Base-by-base conservation (phyloP, 2,113 vertebrate species). In the Herpetotheres cachinnans region DNA sequence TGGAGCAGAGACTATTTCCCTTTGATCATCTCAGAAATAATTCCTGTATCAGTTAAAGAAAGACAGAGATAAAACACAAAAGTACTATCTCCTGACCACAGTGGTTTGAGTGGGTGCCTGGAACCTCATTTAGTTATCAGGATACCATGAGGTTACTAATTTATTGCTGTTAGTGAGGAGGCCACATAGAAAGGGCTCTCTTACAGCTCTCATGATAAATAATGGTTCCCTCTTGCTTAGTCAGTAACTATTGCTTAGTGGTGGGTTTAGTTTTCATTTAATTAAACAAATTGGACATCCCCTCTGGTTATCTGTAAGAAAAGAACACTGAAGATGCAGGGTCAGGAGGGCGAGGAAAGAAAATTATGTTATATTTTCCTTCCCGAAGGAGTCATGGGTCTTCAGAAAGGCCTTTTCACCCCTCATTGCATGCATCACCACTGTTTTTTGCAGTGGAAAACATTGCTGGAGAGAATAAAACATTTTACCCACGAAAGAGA, bases 181-280 rank as follows among this genome's bases (percentile, higher is more conserved):
- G 81, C 56, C 77, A 76, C 27, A 12, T 8, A 63, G 70, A 79
- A 95, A 94, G 40, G 16, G n/a, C 26, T 84, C 34, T 55, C 44
- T 81, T 62, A 77, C 16, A 73, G 62, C 50, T 86, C 25, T 62
- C 44, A 24, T 76, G 84, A 78, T 56, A 94, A 95, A 79, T 72
- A 91, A 85, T 1, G 0, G 24, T 59, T 85, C 52, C 9, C 36
- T 93, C 56, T 77, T 87, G 73, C 84, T 96, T 90, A 85, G 54
- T 91, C 93, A 93, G 87, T 89, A 90, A 76, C 77, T 93, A 54
- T 27, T 72, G 66, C 86, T 65, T 82, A 91, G 70, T 38, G 40
- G 24, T 4, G 12, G 52, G 62, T 56, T 85, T 87, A 69, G 56
- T 82, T 93, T 87, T 93, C 84, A 93, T 93, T 91, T 85, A 87